These are phyloP conservation scores for Zapus hudsonius DNA, from an alignment of 2,113 vertebrate species.

Conservation along the genomic window DNA sequence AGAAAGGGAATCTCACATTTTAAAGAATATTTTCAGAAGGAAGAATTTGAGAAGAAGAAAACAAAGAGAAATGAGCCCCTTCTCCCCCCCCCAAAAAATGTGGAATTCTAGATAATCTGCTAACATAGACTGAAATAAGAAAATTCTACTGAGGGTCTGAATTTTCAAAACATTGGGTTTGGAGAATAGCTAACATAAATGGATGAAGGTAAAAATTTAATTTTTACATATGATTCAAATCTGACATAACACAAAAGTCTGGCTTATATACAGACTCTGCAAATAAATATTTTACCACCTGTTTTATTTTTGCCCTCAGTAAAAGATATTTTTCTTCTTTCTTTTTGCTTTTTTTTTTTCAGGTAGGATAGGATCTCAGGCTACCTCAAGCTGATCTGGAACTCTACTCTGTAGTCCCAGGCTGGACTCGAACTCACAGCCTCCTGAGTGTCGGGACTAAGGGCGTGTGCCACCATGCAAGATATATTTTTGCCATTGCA, in stretches of 20 bases:
- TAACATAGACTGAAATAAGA: background rate
- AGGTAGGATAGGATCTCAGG: too few relatives aligned
- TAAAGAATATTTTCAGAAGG: constrained; percentile 25
- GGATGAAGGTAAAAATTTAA: background rate
- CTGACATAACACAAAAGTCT: constrained; percentile 31
- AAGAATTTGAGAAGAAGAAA: background rate
- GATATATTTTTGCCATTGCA: background rate
- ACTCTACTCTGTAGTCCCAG: too few relatives aligned
- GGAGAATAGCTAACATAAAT: background rate
- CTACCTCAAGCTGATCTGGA: too few relatives aligned
- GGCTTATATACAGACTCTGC: background rate
- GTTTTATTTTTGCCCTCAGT: background rate
- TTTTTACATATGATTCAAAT: constrained; percentile 1
- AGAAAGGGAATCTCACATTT: background rate
- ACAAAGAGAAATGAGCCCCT: background rate
- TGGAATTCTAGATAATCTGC: constrained; percentile 2
- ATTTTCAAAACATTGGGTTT: constrained; percentile 30
- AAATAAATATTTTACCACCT: background rate
- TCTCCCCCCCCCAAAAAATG: background rate
- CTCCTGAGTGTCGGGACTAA: too few relatives aligned
- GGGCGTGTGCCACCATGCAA: too few relatives aligned
- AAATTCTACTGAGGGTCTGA: background rate
- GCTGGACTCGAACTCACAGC: too few relatives aligned
- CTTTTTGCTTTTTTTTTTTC: too few relatives aligned
- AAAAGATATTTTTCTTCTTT: background rate